Evolutionary conservation across 2,113 vertebrate species (phyloP).

Genomic region (Indicator indicator): DNA sequence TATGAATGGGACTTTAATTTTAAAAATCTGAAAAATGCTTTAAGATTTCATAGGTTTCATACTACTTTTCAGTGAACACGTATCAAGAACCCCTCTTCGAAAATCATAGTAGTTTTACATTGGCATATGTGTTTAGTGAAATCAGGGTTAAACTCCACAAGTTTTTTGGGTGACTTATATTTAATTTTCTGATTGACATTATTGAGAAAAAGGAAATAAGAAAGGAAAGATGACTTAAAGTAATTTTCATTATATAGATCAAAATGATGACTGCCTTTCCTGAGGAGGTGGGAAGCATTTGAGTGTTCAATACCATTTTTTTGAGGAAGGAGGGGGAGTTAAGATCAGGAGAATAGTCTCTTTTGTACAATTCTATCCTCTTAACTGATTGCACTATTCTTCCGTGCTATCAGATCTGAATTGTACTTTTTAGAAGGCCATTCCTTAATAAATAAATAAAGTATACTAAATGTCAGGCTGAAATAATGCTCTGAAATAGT

Average conservation of each 20-base stretch:
- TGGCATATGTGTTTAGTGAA: neutral
- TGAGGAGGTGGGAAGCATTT: neutral
- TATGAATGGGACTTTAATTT: neutral
- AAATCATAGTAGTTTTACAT: neutral
- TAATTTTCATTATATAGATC: neutral
- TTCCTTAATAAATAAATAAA: slow-evolving; percentile 40
- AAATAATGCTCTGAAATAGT: neutral
- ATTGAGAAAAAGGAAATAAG: neutral
- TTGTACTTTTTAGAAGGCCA: neutral
- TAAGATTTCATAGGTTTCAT: neutral
- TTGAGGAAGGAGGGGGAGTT: neutral
- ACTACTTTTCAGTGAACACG: rapidly evolving
- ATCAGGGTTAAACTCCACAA: neutral
- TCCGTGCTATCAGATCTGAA: neutral
- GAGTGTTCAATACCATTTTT: neutral
- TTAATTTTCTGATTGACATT: slow-evolving; percentile 30
- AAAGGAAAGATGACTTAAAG: neutral
- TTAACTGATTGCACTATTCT: slow-evolving; percentile 20
- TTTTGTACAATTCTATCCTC: neutral
- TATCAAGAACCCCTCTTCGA: neutral
- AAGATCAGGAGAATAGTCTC: neutral
- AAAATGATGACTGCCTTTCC: slow-evolving; percentile 17
- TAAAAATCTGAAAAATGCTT: neutral
- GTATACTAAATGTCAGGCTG: neutral
- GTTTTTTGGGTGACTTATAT: neutral